Evolutionary conservation across 2,113 vertebrate genomes (phyloP), one percentile per base, ranked within the genome.

Genomic region (Caloenas nicobarica): DNA sequence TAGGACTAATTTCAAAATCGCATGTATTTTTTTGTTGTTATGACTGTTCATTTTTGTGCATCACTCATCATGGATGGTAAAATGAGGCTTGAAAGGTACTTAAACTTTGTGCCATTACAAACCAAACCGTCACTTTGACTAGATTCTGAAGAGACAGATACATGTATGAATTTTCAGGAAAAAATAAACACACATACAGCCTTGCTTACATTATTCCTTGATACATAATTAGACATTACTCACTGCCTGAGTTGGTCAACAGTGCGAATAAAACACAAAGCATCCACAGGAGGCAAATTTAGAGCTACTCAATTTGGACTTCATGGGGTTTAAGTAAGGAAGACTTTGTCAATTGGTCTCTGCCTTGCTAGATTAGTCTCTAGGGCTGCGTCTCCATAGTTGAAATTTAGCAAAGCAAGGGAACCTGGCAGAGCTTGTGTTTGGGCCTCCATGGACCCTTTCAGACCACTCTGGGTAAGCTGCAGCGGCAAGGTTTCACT

Each of bases 201-300:
- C 61, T 91, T 89, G 24, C 66, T 93, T 91, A 84, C 13, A 46
- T 5, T 66, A 72, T 85, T 91, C 70, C 48, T 74, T 91, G 70
- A 48, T 60, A 79, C 90, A 60, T 87, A 92, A 89, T 93, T 92
- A 82, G 70, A 89, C 94, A 93, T 96, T 82, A 79, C 82, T 95
- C 73, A 51, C 84, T 85, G 66, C 65, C 57, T 69, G 86, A 80
- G 83, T 91, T 93, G 82, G 87, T 96, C 77, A 97, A 73, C 88
- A 94, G 87, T 69, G 65, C 77, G 95, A 82, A 88, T 91, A 88
- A 80, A 96, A 66, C 71, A 82, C 70, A 94, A 93, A 95, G 72
- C 50, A 89, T 96, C 81, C 93, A 66, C 96, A 93, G 78, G 84
- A 94, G 91, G 76, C 74, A 89, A 88, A 95, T 96, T 93, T 73